Evolutionary conservation across 2,113 vertebrate genomes (phyloP), one percentile per base, ranked within the genome.

Genomic region (Entelurus aequoreus): DNA sequence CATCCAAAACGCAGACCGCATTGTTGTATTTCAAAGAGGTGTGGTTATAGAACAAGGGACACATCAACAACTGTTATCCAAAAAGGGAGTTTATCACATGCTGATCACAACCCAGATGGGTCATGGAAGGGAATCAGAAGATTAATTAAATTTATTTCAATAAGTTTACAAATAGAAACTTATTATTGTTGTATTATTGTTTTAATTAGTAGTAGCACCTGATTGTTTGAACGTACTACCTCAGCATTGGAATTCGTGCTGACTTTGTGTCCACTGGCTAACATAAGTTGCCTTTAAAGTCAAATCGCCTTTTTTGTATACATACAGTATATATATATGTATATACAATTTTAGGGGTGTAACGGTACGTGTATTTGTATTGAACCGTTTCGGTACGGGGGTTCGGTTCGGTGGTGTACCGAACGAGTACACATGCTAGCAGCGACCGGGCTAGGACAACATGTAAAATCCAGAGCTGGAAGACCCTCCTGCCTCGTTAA

Each of bases 1-100:
- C 69, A 92, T 97, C 78, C 94, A 95, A 75, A 98, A 92, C 0
- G 94, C 95, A 0, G 92, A 97, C 83, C 78, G 86, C 21, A 96
- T 98, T 0, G 93, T 89, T 0, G 94, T 98, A 61, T 60, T 98
- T 57, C 86, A 95, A 73, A 91, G 91, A 0, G 94, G 95, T n/a
- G 88, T 74, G 42, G 77, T 96, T 2, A 52, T 87, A 28, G 95
- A 98, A 67, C 85, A 90, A 14, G 95, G 96, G 52, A 95, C 93
- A 0, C 96, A 98, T 50, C 92, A 95, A 12, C 93, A 98, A 76
- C 93, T 98, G 5, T 89, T 98, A 69, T 89, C 88, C 15, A 85
- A 89, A 71, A 91, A 90, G 74, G 94, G 93, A 36, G 54, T 90
- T 55, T 99, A 98, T 73, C 88, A 93, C 72, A 85, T 89, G 14